phyloP scores from a whole-genome alignment of 2,797 vertebrate species.

The Myoxocephalus aenaeus region DNA sequence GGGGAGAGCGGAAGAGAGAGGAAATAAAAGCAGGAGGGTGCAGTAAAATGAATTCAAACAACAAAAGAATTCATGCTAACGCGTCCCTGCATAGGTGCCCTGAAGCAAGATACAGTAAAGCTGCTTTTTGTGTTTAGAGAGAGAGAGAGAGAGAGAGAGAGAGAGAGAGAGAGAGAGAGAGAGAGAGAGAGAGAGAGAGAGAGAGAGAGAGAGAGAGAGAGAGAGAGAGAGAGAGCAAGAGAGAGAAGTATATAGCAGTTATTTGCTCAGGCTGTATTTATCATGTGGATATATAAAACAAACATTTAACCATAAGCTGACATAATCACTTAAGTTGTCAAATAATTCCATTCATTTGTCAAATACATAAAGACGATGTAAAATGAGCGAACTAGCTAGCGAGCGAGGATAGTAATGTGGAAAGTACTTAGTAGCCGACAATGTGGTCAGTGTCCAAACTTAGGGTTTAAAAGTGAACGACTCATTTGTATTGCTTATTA shows the following conservation, averaged over 20 bases:
- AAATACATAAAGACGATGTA: neutral
- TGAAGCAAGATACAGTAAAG: neutral
- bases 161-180: too few relatives aligned
- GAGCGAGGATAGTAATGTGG: neutral
- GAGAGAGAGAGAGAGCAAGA: too few relatives aligned
- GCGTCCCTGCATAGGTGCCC: neutral
- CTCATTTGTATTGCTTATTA: neutral
- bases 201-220: neutral
- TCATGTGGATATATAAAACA: too few relatives aligned
- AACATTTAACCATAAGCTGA: neutral
- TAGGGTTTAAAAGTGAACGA: neutral
- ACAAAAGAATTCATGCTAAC: neutral
- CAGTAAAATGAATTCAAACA: conserved; percentile 24
- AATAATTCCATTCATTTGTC: neutral
- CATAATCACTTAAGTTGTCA: neutral
- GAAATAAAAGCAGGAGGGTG: neutral
- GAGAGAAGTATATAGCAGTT: neutral
- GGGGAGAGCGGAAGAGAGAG: neutral
- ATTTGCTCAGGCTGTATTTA: neutral
- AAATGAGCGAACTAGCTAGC: neutral
- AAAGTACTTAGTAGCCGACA: neutral
- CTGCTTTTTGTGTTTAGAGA: neutral
- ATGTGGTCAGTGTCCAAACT: neutral
- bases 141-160: neutral
- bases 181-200: neutral